Evolutionary conservation across 2,888 invertebrate species (phyloP).

Genomic region (Drosophila eohydei): DNA sequence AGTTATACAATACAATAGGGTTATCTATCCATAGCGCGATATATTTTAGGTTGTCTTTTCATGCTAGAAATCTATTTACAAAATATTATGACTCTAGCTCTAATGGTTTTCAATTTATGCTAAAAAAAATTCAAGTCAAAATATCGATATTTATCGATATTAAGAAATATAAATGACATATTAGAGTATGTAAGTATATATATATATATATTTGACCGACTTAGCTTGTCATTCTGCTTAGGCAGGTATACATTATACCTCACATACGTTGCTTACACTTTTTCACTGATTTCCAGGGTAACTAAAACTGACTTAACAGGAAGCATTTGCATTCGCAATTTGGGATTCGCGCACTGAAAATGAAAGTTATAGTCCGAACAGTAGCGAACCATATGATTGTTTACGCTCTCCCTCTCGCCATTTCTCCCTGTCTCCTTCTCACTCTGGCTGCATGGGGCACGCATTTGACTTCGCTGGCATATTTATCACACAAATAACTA

Average conservation of each 20-base stretch:
- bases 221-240: too few species aligned
- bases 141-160: not conserved
- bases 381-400: slow-evolving; percentile 40
- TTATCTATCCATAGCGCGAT: not conserved
- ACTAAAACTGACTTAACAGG: slow-evolving; percentile 70
- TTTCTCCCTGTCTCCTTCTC: not conserved
- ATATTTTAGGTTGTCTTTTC: not conserved
- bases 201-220: not conserved
- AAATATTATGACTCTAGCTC: not conserved
- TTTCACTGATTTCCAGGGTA: slow-evolving; percentile 3
- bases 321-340: slow-evolving; percentile 68
- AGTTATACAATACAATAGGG: not conserved
- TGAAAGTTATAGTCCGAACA: slow-evolving; percentile 68
- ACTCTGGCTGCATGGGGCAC: slow-evolving; percentile 36
- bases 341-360: slow-evolving; percentile 57
- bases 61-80: not conserved
- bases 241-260: too few species aligned
- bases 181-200: not conserved
- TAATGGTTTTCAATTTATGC: not conserved
- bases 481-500: slow-evolving; percentile 66
- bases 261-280: not conserved
- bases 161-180: not conserved
- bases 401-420: slow-evolving; percentile 1
- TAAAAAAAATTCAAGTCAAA: not conserved
- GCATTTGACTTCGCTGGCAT: slow-evolving; percentile 53